Evolutionary conservation across 2,888 invertebrate genomes (phyloP), one percentile per base, ranked within the genome.

Genomic region (Heliconius hortense): DNA sequence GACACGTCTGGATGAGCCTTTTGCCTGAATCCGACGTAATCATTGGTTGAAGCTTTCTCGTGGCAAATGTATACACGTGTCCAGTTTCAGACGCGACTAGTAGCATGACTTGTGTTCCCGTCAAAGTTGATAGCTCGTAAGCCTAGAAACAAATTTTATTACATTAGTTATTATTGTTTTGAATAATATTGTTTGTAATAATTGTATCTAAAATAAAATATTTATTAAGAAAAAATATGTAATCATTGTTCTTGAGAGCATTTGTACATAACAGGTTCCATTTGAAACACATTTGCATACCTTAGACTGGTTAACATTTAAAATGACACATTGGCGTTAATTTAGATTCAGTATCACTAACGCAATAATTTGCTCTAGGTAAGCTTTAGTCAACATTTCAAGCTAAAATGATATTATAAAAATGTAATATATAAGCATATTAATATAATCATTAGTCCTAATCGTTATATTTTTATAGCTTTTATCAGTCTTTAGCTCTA

Each of bases 41-140:
- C 99, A 99, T 99, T 82, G 99, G 99, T 93, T 99, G 99, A 74
- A 99, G 95, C 91, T 99, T 99, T 83, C 99, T 96, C 82, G 99
- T 99, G 80, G 99, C 99, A 94, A 99, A 99, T 79, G 99, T 99
- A 95, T 99, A 99, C 86, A 99, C 99, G 94, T 99, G 99, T 74
- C 99, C 99, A 28, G 99, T 99, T 93, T 99, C 99, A 81, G 98
- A 99, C 78, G 99, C 99, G 81, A 99, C 99, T 88, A 99, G 95
- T 85, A 99, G 95, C 99, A 99, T 99, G 91, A 99, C 99, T 95
- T 99, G 99, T 56, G 99, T 99, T 74, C 99, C 99, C 81, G 99
- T 99, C 90, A 99, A 93, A 82, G 99, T 99, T 78, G 99, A 99
- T 86, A 99, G 94, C 94, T 99, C 99, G 95, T 99, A 99, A 76